A percentile compares a stretch with the other conserved stretches of the same genome.
These are phyloP conservation scores for Ophiodon elongatus DNA, from an alignment of 2,113 vertebrate genomes.

Conservation along the genomic window DNA sequence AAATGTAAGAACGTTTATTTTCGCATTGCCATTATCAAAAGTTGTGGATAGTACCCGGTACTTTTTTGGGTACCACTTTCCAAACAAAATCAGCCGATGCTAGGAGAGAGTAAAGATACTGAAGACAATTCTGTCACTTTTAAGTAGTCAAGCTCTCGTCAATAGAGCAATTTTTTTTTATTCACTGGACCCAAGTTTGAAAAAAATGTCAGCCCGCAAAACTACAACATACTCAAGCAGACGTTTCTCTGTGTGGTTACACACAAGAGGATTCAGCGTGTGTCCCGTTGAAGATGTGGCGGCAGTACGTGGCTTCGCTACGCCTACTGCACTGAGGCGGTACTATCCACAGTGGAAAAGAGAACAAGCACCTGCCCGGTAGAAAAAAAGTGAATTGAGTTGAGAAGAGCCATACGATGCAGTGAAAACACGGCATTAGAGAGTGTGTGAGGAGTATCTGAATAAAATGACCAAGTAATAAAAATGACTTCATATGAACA, in stretches of 20 bases:
- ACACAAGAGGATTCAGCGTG: neutral
- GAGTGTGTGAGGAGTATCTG: neutral
- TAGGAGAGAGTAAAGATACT: neutral
- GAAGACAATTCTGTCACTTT: neutral
- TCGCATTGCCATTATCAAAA: neutral
- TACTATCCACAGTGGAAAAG: neutral
- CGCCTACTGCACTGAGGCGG: neutral
- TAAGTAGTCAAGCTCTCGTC: neutral
- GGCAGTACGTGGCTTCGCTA: neutral
- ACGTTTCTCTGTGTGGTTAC: neutral
- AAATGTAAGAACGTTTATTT: neutral
- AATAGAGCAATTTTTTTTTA: neutral
- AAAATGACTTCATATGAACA: neutral
- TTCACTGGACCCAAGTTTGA: neutral
- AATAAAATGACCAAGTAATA: conserved; percentile 14
- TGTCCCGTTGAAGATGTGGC: neutral
- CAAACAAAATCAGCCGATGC: neutral
- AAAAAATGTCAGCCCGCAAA: neutral
- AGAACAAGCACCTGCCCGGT: neutral
- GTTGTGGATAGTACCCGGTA: neutral
- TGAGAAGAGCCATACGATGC: neutral
- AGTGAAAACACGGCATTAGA: neutral
- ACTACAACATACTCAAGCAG: neutral
- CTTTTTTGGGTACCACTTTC: neutral
- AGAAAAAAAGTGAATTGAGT: neutral